Evolutionary conservation across 2,797 vertebrate species (phyloP).

Genomic region (Rhincodon typus): DNA sequence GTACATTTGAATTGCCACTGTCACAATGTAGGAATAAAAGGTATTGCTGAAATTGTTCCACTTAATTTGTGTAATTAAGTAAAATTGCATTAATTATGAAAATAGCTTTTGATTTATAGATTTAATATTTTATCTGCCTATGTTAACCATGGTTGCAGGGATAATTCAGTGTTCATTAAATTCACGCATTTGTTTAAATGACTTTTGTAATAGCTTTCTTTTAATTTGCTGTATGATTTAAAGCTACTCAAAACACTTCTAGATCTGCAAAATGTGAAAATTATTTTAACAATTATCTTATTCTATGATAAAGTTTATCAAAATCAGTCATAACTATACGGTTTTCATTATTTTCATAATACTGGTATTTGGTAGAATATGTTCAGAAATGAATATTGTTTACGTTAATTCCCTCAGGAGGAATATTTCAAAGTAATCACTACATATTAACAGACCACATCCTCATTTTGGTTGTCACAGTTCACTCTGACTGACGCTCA

Average conservation of each 20-base stretch:
- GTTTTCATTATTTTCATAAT: background rate
- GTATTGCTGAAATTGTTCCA: background rate
- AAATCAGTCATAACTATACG: background rate
- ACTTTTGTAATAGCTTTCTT: constrained; percentile 8
- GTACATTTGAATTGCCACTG: background rate
- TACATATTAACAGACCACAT: background rate
- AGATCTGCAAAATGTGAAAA: background rate
- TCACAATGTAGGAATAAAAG: background rate
- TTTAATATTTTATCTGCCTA: background rate
- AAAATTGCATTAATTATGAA: background rate
- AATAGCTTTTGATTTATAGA: background rate
- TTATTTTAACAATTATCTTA: background rate
- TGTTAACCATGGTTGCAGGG: background rate
- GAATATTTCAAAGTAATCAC: background rate
- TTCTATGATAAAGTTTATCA: background rate
- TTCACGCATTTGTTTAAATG: constrained; percentile 15
- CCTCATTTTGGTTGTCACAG: background rate
- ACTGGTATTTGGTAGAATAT: background rate
- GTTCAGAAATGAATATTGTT: background rate
- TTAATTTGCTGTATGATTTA: background rate
- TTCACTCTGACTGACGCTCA: background rate
- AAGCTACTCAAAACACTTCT: background rate
- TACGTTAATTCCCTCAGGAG: background rate
- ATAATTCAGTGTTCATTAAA: background rate
- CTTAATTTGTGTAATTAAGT: background rate